phyloP scores from a whole-genome alignment of 2,888 invertebrate genomes.

The Galerucella nymphaeae region DNA sequence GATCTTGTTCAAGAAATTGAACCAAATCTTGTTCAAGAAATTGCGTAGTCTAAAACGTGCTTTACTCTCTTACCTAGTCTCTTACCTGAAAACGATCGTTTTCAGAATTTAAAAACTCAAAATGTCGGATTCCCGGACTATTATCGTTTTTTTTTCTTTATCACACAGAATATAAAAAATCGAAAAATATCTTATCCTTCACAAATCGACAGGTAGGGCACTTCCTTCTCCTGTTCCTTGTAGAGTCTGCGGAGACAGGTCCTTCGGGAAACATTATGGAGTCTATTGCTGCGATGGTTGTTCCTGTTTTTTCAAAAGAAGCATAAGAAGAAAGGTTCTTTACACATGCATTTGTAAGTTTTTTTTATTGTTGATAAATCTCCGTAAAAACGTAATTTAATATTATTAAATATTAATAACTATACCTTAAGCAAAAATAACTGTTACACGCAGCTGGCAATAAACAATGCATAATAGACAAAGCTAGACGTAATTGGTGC shows the following conservation, averaged over 20 bases:
- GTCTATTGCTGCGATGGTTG: slow-evolving; percentile 89
- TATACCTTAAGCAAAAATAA: background rate
- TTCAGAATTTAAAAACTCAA: no score
- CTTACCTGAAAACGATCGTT: no score
- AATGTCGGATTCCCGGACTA: no score
- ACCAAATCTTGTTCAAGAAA: no score
- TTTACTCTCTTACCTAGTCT: no score
- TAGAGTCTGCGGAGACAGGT: slow-evolving; percentile 84
- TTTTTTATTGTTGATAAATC: no score
- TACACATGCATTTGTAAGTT: slow-evolving; percentile 82
- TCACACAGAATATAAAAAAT: no score
- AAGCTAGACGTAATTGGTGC: slow-evolving; percentile 88
- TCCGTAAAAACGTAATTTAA: background rate
- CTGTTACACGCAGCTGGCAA: slow-evolving; percentile 70
- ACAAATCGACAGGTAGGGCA: slow-evolving; percentile 62
- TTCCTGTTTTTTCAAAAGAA: slow-evolving; percentile 90
- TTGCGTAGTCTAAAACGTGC: no score
- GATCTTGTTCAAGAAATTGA: no score
- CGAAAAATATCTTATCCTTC: no score
- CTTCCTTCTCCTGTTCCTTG: slow-evolving; percentile 76
- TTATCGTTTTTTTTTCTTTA: no score
- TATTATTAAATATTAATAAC: background rate
- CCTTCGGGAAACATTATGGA: slow-evolving; percentile 87
- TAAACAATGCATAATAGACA: slow-evolving; percentile 81
- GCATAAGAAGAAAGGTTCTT: slow-evolving; percentile 76